These are phyloP conservation scores for Lutjanus argentimaculatus DNA, from an alignment of 2,797 vertebrate species.

Conservation along the genomic window DNA sequence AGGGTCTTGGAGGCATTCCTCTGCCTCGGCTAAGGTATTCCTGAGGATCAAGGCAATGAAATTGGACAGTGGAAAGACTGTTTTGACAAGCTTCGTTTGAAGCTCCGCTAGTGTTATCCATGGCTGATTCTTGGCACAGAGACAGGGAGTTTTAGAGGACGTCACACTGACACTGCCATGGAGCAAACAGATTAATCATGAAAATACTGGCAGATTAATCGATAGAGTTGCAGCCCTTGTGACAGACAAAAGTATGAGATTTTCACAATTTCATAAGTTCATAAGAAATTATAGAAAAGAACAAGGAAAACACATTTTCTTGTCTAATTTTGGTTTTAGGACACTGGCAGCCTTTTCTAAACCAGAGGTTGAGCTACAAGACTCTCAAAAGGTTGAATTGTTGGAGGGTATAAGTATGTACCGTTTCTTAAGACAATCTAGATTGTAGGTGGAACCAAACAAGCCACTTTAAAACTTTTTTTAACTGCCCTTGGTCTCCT, in stretches of 20 bases:
- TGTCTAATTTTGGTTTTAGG: background rate
- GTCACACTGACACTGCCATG: slow-evolving; percentile 6
- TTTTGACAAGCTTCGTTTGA: slow-evolving; percentile 81
- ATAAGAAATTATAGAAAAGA: too few species aligned
- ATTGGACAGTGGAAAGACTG: slow-evolving; percentile 75
- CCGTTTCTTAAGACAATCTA: too few species aligned
- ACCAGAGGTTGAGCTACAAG: background rate
- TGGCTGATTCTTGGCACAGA: slow-evolving; percentile 55
- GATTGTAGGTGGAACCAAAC: slow-evolving; percentile 8
- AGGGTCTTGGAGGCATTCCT: slow-evolving; percentile 63
- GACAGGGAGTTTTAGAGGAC: slow-evolving; percentile 37
- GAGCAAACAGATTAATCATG: slow-evolving; percentile 8
- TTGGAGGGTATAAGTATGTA: too few species aligned
- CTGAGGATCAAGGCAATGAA: slow-evolving; percentile 72
- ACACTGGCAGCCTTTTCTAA: background rate
- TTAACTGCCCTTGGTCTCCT: too few species aligned
- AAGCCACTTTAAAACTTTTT: background rate
- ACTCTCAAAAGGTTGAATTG: background rate
- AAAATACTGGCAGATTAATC: too few species aligned
- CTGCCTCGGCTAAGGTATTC: slow-evolving; percentile 53
- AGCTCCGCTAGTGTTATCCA: slow-evolving; percentile 67
- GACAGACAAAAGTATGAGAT: too few species aligned
- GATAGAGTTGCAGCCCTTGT: too few species aligned
- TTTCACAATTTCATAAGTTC: too few species aligned
- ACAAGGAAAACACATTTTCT: background rate